Evolutionary conservation across 2,113 vertebrate genomes (phyloP), one percentile per base, ranked within the genome.

Genomic region (Podiceps cristatus): DNA sequence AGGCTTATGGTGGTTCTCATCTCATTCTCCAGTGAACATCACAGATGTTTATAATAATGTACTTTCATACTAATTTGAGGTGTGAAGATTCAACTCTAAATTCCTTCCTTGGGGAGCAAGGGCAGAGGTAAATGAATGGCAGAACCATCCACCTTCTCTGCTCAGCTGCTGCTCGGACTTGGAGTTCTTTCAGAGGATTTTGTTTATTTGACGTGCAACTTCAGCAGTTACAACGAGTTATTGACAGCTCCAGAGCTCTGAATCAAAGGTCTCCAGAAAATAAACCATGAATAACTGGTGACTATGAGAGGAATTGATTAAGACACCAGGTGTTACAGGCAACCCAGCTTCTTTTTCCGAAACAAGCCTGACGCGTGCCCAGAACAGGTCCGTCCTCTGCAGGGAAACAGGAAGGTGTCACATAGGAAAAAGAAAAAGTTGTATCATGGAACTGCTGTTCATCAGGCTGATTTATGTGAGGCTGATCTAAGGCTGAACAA

Each of bases 391-490:
- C 12, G 6, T 12, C 31, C 63, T 67, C 55, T 25, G 35, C 42
- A 55, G 35, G 47, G 31, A 60, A 90, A 68, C 20, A 56, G 40
- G 58, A 23, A 33, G 20, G 40, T 28, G 16, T 8, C 58, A 29
- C 0, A 0, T 0, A 7, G 0, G 3, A 35, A 59, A 37, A 55
- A 42, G 7, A 2, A 11, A 23, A 40, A n/a, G 19, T 9, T 31
- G 19, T 24, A 5, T 29, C 10, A 8, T 7, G 56, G 59, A 59
- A 55, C 9, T 50, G 60, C 23, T 49, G 11, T 22, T 72, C 20
- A 4, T 10, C 20, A 28, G 60, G 31, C 40, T 66, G 58, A 33
- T 33, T 22, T 25, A 40, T 6, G 47, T 19, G 45, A 52, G 60
- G 20, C 25, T 59, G 45, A 59, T 24, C 52, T 40, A 68, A 55